Evolutionary conservation across 2,888 invertebrate genomes (phyloP), one percentile per base, ranked within the genome.

Genomic region (Choreutis nemorana): DNA sequence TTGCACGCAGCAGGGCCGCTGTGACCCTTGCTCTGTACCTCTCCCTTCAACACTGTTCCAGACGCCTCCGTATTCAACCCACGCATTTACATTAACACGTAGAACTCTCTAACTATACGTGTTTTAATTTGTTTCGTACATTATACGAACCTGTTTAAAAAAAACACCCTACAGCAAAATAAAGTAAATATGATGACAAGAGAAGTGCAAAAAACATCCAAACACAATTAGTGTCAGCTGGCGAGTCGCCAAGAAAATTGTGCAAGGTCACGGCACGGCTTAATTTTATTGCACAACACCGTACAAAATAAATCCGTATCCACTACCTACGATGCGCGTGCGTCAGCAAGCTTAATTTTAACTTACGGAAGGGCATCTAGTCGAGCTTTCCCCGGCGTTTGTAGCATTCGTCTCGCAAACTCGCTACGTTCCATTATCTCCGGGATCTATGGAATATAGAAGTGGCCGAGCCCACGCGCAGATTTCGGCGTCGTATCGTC

Each of bases 341-440:
- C 75, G 75, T 75, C 75, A 73, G 58, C 52, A 45, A 39, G 55
- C 48, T 50, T 70, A 70, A 71, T 66, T 71, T 71, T 75, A 75
- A 63, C 65, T 61, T 58, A 56, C 70, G 72, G 73, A 73, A 73
- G 72, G 73, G 66, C 66, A 61, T 46, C 56, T 50, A 50, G 53
- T 58, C 54, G 57, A 55, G 53, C 48, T 53, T 67, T 64, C 48
- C 55, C 59, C 60, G 62, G 14, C 44, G 55, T 42, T 47, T 53
- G 49, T 43, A 42, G 49, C 55, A 50, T 53, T 55, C 44, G 55
- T 50, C 34, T 35, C 40, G n/a, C 54, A 50, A 50, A 48, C 54
- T 48, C 50, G 47, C 43, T 44, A 53, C 50, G 55, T 55, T 42
- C 51, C 44, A 55, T 61, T 61, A 50, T 54, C 54, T 47, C 48